phyloP scores from a whole-genome alignment of 2,113 vertebrate genomes.

The Sapayoa aenigma region DNA sequence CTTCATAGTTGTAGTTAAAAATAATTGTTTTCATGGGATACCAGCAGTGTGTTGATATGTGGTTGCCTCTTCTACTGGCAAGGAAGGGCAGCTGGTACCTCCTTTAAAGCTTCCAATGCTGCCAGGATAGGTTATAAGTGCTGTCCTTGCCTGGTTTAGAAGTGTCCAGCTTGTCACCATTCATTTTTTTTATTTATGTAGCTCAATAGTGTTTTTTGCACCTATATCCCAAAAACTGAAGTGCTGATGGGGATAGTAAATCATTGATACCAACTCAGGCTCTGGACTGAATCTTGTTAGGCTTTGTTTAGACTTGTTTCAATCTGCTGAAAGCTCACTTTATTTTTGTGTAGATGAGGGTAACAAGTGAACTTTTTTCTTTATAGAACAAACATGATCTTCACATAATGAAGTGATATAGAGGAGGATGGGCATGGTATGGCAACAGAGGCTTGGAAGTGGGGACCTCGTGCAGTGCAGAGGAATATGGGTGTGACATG shows the following conservation, averaged over 20 bases:
- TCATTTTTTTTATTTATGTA: not conserved
- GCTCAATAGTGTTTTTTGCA: not conserved
- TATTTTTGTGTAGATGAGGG: not conserved
- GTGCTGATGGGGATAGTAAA: not conserved
- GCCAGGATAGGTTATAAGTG: not conserved
- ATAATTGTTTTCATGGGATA: not conserved
- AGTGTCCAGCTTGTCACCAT: not conserved
- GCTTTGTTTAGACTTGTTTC: not conserved
- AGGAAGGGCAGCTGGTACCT: not conserved
- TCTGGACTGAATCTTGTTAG: not conserved
- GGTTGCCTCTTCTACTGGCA: not conserved
- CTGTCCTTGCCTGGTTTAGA: not conserved
- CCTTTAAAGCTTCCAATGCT: not conserved
- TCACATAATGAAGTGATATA: not conserved
- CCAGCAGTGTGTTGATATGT: not conserved
- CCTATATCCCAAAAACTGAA: not conserved
- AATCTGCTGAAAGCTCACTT: not conserved
- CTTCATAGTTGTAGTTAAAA: not conserved
- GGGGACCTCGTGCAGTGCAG: not conserved
- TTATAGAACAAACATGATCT: not conserved
- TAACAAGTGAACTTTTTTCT: not conserved
- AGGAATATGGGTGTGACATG: not conserved
- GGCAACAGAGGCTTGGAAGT: not conserved
- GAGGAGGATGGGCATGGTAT: accelerated
- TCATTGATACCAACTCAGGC: not conserved